Evolutionary conservation across 1,140 invertebrate species (phyloP), one percentile per base, ranked within the genome.

Genomic region (Drosophila repleta): DNA sequence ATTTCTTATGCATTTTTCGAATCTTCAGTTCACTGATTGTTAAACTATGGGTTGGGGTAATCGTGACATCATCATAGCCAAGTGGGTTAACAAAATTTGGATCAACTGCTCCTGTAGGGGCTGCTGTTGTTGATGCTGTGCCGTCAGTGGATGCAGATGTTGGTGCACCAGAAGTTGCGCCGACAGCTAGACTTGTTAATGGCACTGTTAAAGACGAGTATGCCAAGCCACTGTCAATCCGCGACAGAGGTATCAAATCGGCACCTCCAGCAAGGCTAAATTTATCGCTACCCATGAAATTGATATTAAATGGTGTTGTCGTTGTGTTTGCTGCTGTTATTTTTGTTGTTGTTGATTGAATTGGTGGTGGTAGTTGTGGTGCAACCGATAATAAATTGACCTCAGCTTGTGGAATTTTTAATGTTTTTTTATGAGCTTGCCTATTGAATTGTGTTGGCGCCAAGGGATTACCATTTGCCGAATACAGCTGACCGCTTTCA

Each of bases 1-100:
- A 94, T 90, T 96, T 96, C 55, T 95, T 94, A 77, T 95, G 95
- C 35, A 94, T 93, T 76, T 96, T 96, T 90, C 94, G 93, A 76
- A 93, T 93, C 69, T 94, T 94, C 0, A 77, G 7, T 35, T 84
- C 73, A 58, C n/a, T 53, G 1, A 63, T 6, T 3, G 15, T 17
- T 4, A 52, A 15, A 20, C 39, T 43, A 41, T 48, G 67, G 1
- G 81, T 72, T 24, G 88, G 73, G 0, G 73, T 90, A 15, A 90
- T 90, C 1, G 87, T 90, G 10, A 90, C 74, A 21, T 88, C 83
- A 2, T 90, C 87, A 46, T 70, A 90, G 17, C 21, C 63, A 0
- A 60, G 15, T 4, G 69, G 10, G 6, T 32, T 43, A 39, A 48
- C 21, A 37, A 76, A 76, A 21, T 60, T 32, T 0, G 51, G 46